phyloP scores from a whole-genome alignment of 2,113 vertebrate genomes.

The Hylia prasina region DNA sequence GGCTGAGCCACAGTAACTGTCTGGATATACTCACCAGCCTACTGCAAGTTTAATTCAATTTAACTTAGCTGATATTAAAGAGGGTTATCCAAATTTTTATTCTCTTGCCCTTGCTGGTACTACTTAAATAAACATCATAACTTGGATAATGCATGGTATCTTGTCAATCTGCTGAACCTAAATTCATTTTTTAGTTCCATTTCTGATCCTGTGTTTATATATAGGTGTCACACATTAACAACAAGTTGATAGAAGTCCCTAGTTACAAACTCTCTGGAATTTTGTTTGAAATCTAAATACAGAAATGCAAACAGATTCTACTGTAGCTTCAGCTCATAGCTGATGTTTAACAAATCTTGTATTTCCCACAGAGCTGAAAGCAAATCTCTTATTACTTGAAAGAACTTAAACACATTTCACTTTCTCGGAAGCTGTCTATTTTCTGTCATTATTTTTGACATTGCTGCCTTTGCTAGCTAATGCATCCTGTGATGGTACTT shows the following conservation, averaged over 20 bases:
- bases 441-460: background rate
- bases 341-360: background rate
- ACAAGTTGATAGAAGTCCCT: background rate
- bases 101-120: background rate
- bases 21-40: background rate
- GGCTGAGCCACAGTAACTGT: background rate
- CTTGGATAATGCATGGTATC: background rate
- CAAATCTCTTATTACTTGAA: background rate
- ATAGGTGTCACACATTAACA: background rate
- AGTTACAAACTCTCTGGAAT: background rate
- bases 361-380: background rate
- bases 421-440: background rate
- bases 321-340: background rate
- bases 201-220: background rate
- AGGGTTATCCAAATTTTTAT: background rate
- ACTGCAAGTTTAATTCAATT: background rate
- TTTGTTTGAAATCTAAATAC: background rate
- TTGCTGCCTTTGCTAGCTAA: background rate
- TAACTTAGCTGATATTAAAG: background rate
- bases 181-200: background rate
- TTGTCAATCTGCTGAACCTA: background rate
- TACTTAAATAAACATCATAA: background rate
- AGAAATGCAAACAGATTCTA: background rate
- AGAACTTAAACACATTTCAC: background rate
- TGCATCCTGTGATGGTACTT: background rate